Percentiles rank a stretch among this genome's conserved stretches.
These are phyloP conservation scores for Oreocharis arfaki DNA, from an alignment of 2,113 vertebrate species.

Conservation along the genomic window DNA sequence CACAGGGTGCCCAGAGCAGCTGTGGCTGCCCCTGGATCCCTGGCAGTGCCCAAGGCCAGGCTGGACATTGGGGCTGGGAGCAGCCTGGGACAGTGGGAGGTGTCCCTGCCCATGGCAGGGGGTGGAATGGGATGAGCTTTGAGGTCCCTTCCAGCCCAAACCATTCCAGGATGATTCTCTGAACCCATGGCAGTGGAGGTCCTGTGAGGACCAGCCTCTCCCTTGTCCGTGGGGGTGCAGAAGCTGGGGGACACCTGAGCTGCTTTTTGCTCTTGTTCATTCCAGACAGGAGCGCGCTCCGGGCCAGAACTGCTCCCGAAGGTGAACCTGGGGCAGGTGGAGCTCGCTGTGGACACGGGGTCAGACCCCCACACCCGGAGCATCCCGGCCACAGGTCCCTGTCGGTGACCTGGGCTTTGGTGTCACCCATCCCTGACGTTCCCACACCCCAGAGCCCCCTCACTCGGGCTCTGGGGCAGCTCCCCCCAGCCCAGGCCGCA, in stretches of 20 bases:
- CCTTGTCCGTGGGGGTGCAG: fast-evolving
- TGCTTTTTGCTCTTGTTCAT: fast-evolving
- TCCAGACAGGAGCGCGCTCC: background rate
- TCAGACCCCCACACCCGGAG: fast-evolving
- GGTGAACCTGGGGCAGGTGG: fast-evolving
- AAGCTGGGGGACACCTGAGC: background rate
- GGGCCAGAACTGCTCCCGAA: background rate
- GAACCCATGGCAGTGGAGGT: fast-evolving
- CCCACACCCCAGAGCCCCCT: background rate
- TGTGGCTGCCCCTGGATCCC: background rate
- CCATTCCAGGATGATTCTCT: background rate
- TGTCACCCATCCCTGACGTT: fast-evolving
- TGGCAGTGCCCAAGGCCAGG: background rate
- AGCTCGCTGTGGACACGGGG: background rate
- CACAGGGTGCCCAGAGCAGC: background rate
- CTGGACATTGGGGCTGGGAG: background rate
- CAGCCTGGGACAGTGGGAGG: background rate
- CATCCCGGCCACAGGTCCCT: background rate
- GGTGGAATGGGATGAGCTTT: fast-evolving
- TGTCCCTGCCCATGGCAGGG: background rate
- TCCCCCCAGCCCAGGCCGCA: fast-evolving
- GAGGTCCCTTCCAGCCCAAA: fast-evolving
- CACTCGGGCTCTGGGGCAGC: background rate
- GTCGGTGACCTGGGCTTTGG: fast-evolving
- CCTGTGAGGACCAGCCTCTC: fast-evolving